A percentile compares a stretch with the other conserved stretches of the same genome.
Conservation (phyloP, 1,140 invertebrate species). For the Sminthurides bifidus region DNA sequence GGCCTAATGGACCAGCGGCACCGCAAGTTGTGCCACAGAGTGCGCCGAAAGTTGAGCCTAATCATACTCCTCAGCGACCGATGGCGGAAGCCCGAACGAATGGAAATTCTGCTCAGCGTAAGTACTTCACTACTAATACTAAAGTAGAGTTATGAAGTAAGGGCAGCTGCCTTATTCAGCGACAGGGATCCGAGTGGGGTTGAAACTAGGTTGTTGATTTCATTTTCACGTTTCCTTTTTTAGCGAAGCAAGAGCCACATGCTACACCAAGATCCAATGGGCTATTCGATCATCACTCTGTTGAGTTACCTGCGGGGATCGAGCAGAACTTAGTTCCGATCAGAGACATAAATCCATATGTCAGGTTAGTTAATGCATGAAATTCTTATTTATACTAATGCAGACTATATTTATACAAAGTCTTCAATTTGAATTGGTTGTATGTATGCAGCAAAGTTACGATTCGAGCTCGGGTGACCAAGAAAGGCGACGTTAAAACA, state of each 20-base stretch:
- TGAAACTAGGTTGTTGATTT: not conserved
- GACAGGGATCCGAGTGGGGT: not conserved
- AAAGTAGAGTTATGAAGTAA: not conserved
- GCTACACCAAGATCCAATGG: not conserved
- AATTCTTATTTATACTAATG: not conserved
- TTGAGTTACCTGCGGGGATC: not conserved
- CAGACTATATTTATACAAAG: not conserved
- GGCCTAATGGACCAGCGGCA: not conserved
- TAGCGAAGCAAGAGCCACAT: too few species aligned
- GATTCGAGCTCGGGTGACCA: slow-evolving; percentile 78
- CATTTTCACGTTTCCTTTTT: too few species aligned
- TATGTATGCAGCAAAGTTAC: slow-evolving; percentile 56
- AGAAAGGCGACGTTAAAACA: slow-evolving; percentile 65
- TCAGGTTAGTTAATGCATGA: slow-evolving; percentile 20
- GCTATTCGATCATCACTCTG: slow-evolving; percentile 57
- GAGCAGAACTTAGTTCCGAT: slow-evolving; percentile 16
- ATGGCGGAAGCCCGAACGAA: not conserved
- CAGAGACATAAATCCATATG: slow-evolving; percentile 27
- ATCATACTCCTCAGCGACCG: not conserved
- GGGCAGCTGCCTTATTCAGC: slow-evolving; percentile 2
- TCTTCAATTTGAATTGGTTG: slow-evolving; percentile 3
- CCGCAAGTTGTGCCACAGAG: not conserved
- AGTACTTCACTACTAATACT: not conserved
- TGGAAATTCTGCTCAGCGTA: not conserved
- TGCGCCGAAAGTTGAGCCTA: not conserved